Evolutionary conservation across 53 echinoderm and acorn worm species (phyloP).

Genomic region (Antedon mediterranea): DNA sequence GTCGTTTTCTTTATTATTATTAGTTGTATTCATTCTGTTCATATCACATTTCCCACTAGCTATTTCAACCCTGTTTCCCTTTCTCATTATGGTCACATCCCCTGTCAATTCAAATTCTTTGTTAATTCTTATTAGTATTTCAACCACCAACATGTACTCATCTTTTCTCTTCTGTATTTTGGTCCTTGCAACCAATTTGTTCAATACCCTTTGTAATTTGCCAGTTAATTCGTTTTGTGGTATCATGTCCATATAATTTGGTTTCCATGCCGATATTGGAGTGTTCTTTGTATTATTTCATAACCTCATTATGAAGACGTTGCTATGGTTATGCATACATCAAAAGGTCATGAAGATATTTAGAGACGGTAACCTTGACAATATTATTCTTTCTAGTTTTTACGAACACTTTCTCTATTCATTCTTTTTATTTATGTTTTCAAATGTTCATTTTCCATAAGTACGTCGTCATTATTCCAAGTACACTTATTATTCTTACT

Average conservation of each 20-base stretch:
- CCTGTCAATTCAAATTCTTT: neutral
- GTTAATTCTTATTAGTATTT: neutral
- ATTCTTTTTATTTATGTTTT: no score
- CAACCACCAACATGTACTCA: neutral
- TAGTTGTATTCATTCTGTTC: no score
- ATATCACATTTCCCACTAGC: no score
- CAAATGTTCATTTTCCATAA: no score
- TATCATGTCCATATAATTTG: neutral
- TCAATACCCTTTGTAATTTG: neutral
- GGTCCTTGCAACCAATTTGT: neutral
- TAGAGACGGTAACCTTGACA: neutral
- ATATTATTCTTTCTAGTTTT: neutral
- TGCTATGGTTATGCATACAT: neutral
- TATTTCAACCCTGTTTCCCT: no score
- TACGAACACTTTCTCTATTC: no score
- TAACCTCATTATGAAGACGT: neutral
- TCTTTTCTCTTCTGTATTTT: neutral
- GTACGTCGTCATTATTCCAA: no score
- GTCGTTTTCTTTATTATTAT: no score
- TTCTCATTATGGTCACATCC: neutral
- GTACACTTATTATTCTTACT: no score
- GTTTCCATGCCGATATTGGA: neutral
- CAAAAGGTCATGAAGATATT: neutral
- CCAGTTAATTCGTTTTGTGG: neutral
- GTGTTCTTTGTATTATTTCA: neutral